phyloP scores from a whole-genome alignment of 64 coral and sea anemone species.

The Montipora foliosa region DNA sequence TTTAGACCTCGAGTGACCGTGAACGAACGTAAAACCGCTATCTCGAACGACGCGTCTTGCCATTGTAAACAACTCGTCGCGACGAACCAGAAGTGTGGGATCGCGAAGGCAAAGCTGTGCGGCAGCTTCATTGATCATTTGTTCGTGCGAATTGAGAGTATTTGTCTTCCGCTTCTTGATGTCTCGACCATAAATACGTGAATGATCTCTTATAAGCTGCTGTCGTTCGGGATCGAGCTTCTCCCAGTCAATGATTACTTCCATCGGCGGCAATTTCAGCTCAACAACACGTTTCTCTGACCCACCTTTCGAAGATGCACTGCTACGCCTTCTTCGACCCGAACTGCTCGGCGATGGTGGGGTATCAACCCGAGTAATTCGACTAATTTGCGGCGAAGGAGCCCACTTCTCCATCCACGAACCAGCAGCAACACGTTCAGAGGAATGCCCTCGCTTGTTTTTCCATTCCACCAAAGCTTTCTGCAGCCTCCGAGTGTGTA shows the following conservation, averaged over 20 bases:
- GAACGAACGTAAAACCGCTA: slow-evolving; percentile 97
- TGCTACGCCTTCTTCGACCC: slow-evolving; percentile 63
- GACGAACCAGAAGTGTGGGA: slow-evolving; percentile 93
- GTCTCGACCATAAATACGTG: slow-evolving; percentile 96
- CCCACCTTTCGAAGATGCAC: slow-evolving; percentile 50
- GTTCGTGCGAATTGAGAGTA: slow-evolving; percentile 93
- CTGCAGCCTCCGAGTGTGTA: slow-evolving; percentile 95
- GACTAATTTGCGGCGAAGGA: slow-evolving; percentile 63
- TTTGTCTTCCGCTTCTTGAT: slow-evolving; percentile 94
- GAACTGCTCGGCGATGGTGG: slow-evolving; percentile 20
- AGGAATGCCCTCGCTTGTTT: slow-evolving; percentile 63
- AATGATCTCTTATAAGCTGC: slow-evolving; percentile 97
- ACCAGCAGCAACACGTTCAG: slow-evolving; percentile 8
- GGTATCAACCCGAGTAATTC: slow-evolving; percentile 54
- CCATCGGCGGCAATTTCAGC: slow-evolving; percentile 98
- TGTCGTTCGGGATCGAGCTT: slow-evolving; percentile 96
- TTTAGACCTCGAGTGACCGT: slow-evolving; percentile 98
- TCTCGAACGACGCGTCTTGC: slow-evolving; percentile 95
- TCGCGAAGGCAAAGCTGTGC: slow-evolving; percentile 98
- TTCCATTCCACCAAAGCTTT: slow-evolving; percentile 99
- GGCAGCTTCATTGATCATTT: slow-evolving; percentile 99
- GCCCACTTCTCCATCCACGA: slow-evolving; percentile 97
- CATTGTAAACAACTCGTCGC: slow-evolving; percentile 99
- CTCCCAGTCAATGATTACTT: slow-evolving; percentile 99
- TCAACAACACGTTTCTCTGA: slow-evolving; percentile 93